phyloP scores from a whole-genome alignment of 2,888 invertebrate species.

The Apamea monoglypha region DNA sequence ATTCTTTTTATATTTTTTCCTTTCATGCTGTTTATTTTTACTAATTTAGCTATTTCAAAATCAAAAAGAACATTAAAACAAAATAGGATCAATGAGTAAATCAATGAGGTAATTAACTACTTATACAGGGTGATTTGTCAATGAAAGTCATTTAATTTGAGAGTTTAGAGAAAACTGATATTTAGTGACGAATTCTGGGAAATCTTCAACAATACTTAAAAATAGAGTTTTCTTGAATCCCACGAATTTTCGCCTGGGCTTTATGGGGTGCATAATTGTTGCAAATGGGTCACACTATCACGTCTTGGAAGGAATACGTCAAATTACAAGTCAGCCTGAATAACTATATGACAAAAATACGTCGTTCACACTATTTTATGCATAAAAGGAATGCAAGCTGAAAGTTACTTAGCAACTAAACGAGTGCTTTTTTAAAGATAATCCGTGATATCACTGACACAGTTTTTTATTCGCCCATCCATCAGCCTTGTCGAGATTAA shows the following conservation, averaged over 20 bases:
- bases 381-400: not conserved
- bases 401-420: not conserved
- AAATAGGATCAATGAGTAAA: too few species aligned
- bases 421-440: not conserved
- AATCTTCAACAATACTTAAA: not conserved
- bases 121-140: not conserved
- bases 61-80: too few species aligned
- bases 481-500: constrained; percentile 18
- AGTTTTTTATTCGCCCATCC: constrained; percentile 28
- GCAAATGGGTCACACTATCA: not conserved
- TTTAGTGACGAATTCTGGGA: not conserved
- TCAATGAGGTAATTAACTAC: not conserved
- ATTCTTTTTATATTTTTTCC: not conserved
- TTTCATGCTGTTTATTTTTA: not conserved
- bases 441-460: constrained; percentile 10
- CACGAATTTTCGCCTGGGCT: not conserved
- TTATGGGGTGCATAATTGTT: not conserved
- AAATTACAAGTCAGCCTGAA: too few species aligned
- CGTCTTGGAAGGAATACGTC: not conserved
- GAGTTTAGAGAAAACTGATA: not conserved
- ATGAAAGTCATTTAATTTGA: not conserved
- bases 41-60: not conserved
- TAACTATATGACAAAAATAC: not conserved
- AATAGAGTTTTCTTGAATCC: not conserved
- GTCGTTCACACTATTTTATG: too few species aligned